Percentiles rank a stretch among this genome's conserved stretches.
phyloP scores from a whole-genome alignment of 2,797 vertebrate genomes.

The Tolypeutes matacus region DNA sequence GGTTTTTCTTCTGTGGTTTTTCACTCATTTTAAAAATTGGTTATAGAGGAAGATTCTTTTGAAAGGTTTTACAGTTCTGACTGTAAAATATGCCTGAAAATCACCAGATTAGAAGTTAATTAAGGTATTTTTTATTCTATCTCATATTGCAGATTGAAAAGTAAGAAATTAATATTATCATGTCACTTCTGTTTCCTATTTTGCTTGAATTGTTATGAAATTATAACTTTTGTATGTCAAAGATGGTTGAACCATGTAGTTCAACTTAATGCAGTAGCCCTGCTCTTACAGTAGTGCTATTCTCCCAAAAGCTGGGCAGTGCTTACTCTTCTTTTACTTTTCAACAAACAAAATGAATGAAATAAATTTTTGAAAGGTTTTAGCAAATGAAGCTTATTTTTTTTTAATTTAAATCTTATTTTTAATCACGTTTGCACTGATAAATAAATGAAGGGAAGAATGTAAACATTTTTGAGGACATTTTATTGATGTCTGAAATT shows the following conservation, averaged over 20 bases:
- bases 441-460: neutral
- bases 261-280: neutral
- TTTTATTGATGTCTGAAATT: neutral
- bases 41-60: neutral
- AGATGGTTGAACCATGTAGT: neutral
- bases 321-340: conserved; percentile 17
- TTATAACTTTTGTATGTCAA: neutral
- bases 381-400: neutral
- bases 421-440: neutral
- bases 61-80: neutral
- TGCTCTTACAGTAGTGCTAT: neutral
- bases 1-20: neutral
- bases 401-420: neutral
- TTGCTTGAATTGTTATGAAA: neutral
- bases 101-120: neutral
- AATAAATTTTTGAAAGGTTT: neutral
- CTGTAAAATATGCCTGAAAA: neutral
- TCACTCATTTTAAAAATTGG: neutral
- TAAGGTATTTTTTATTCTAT: neutral
- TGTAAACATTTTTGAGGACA: neutral
- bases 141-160: neutral
- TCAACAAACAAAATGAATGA: neutral
- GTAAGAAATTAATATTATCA: neutral
- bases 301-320: neutral
- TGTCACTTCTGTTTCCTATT: neutral